phyloP scores from a whole-genome alignment of 1,140 invertebrate species.

The Sitodiplosis mosellana region DNA sequence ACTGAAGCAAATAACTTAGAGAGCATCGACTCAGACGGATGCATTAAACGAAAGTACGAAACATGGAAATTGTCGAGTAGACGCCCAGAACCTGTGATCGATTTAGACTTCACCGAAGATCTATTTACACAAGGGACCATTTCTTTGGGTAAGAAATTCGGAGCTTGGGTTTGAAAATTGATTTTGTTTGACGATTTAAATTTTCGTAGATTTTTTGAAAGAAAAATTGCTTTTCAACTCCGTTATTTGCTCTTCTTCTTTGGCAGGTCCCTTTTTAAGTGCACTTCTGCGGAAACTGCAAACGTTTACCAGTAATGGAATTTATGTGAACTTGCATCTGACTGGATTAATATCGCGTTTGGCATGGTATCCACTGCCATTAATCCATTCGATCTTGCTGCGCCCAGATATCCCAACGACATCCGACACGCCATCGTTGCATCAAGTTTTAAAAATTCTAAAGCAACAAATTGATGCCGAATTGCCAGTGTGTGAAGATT shows the following conservation, averaged over 20 bases:
- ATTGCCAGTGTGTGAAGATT: conserved; percentile 49
- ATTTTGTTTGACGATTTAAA: background rate
- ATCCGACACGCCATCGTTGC: conserved; percentile 74
- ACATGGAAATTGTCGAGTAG: conserved; percentile 25
- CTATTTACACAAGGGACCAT: conserved; percentile 26
- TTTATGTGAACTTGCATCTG: conserved; percentile 74
- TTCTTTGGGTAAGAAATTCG: conserved; percentile 17
- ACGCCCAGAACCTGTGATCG: conserved; percentile 18
- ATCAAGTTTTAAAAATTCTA: conserved; percentile 71
- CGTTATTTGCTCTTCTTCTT: conserved; percentile 3
- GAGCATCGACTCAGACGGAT: conserved; percentile 8
- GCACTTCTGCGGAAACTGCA: conserved; percentile 67
- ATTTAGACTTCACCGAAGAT: conserved; percentile 26
- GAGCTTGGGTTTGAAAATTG: background rate
- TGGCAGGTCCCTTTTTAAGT: conserved; percentile 63
- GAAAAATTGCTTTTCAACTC: background rate
- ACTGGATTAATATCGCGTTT: conserved; percentile 74
- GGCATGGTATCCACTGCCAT: conserved; percentile 69
- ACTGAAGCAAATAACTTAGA: background rate
- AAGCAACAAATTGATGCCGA: conserved; percentile 71
- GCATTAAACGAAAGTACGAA: conserved; percentile 9
- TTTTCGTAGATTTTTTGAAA: background rate
- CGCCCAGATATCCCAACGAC: conserved; percentile 74
- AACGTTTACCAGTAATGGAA: conserved; percentile 64
- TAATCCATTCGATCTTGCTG: conserved; percentile 71